A percentile compares a stretch with the other conserved stretches of the same genome.
Evolutionary conservation across 2,888 invertebrate genomes (phyloP).

Genomic region (Arctia plantaginis): DNA sequence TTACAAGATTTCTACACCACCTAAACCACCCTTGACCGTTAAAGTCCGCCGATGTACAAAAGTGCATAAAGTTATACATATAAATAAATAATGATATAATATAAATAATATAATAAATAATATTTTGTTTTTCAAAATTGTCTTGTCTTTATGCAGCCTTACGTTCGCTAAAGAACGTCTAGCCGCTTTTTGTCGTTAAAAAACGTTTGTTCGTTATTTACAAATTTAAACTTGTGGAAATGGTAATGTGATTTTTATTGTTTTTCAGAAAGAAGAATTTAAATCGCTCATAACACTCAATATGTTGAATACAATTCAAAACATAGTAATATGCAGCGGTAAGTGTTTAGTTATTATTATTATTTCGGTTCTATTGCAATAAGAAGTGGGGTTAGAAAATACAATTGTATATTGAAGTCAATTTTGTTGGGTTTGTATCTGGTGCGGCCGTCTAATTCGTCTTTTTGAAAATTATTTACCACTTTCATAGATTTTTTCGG

Average conservation of each 20-base stretch:
- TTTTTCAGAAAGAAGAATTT: conserved; percentile 95
- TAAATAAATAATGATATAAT: no score
- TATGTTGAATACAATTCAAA: conserved; percentile 96
- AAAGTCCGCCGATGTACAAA: no score
- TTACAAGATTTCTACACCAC: no score
- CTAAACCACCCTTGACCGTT: no score
- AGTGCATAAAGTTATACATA: no score
- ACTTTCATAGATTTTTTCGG: no score
- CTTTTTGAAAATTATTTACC: no score
- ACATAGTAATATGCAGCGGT: conserved; percentile 93
- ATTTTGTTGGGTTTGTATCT: neutral
- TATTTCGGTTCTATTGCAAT: neutral
- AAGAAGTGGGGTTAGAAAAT: neutral
- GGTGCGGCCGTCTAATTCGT: no score
- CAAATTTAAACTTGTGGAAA: neutral
- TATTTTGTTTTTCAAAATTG: no score
- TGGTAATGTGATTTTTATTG: conserved; percentile 30
- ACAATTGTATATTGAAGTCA: neutral
- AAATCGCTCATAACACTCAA: conserved; percentile 94
- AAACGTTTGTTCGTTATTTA: neutral
- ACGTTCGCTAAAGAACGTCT: neutral
- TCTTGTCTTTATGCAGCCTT: neutral
- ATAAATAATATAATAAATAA: no score
- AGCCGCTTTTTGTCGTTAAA: neutral
- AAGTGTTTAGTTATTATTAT: conserved; percentile 47